Conservation (phyloP, 2,888 invertebrate species). For the Drosophila peninsularis region DNA sequence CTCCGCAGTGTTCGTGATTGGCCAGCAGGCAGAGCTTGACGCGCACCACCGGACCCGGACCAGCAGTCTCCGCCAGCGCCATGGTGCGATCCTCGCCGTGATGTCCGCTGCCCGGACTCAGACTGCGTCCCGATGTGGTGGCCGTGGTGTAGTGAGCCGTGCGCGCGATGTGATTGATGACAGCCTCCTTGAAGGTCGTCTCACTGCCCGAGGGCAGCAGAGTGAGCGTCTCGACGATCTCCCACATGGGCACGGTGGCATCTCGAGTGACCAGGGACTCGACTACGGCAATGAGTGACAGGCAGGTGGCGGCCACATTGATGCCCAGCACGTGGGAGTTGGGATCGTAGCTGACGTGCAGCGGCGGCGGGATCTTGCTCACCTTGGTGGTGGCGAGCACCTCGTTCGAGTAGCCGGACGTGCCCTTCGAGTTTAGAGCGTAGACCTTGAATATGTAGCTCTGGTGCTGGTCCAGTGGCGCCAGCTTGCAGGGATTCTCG, state of each 20-base stretch:
- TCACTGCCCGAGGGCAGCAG: slow-evolving; percentile 89
- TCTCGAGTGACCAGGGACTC: slow-evolving; percentile 88
- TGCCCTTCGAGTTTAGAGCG: slow-evolving; percentile 94
- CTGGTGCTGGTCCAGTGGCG: slow-evolving; percentile 93
- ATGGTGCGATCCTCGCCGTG: slow-evolving; percentile 86
- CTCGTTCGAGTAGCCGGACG: slow-evolving; percentile 94
- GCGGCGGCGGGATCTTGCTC: slow-evolving; percentile 92
- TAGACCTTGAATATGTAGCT: slow-evolving; percentile 94
- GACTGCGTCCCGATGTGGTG: slow-evolving; percentile 38
- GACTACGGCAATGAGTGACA: slow-evolving; percentile 91
- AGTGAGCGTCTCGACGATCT: slow-evolving; percentile 90
- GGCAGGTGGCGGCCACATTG: slow-evolving; percentile 91
- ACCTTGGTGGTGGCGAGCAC: slow-evolving; percentile 92
- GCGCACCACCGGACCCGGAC: slow-evolving; percentile 87
- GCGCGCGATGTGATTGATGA: slow-evolving; percentile 86
- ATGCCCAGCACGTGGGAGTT: slow-evolving; percentile 90
- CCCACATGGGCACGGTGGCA: slow-evolving; percentile 87
- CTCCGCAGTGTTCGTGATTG: slow-evolving; percentile 93
- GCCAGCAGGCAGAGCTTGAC: slow-evolving; percentile 93
- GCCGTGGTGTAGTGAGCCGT: slow-evolving; percentile 74
- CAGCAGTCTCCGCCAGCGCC: slow-evolving; percentile 86
- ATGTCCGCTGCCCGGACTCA: slow-evolving; percentile 77
- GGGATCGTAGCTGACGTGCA: slow-evolving; percentile 93
- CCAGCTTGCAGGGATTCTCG: slow-evolving; percentile 94
- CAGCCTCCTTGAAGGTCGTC: slow-evolving; percentile 89